Evolutionary conservation across 2,888 invertebrate genomes (phyloP), one percentile per base, ranked within the genome.

Genomic region (Helleia helle): DNA sequence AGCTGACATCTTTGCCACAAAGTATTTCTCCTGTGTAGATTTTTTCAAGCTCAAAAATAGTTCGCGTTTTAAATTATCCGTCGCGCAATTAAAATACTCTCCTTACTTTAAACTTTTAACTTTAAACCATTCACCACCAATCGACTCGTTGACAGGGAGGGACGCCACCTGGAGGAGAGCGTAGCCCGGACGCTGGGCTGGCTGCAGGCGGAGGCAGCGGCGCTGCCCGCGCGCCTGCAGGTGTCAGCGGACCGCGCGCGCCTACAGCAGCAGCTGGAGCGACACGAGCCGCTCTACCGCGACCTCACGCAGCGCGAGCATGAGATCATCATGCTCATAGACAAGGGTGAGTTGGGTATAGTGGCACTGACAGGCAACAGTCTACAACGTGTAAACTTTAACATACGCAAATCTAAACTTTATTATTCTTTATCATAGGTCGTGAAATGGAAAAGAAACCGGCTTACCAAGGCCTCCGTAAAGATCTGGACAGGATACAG

Each of bases 321-420:
- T 60, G 97, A 97, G 75, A 91, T 97, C 0, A 95, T 97, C 51
- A 96, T 97, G 91, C 85, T 97, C 9, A 71, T 97, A 18, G 96
- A 97, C 64, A 96, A 96, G 75, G 97, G 97, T 54, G 25, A 42
- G 52, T 18, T n/a, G n/a, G n/a, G n/a, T n/a, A n/a, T n/a, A n/a
- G n/a, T n/a, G n/a, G n/a, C n/a, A n/a, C n/a, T n/a, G n/a, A n/a
- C n/a, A n/a, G n/a, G n/a, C n/a, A n/a, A n/a, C n/a, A n/a, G n/a
- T n/a, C n/a, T n/a, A n/a, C n/a, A n/a, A n/a, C n/a, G n/a, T n/a
- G n/a, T n/a, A n/a, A n/a, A n/a, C n/a, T n/a, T n/a, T n/a, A n/a
- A n/a, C n/a, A n/a, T n/a, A n/a, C n/a, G n/a, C n/a, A n/a, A n/a
- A n/a, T n/a, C n/a, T n/a, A n/a, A n/a, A n/a, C n/a, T n/a, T n/a